These are phyloP conservation scores for Anser cygnoides DNA, from an alignment of 2,113 vertebrate genomes.

Conservation along the genomic window DNA sequence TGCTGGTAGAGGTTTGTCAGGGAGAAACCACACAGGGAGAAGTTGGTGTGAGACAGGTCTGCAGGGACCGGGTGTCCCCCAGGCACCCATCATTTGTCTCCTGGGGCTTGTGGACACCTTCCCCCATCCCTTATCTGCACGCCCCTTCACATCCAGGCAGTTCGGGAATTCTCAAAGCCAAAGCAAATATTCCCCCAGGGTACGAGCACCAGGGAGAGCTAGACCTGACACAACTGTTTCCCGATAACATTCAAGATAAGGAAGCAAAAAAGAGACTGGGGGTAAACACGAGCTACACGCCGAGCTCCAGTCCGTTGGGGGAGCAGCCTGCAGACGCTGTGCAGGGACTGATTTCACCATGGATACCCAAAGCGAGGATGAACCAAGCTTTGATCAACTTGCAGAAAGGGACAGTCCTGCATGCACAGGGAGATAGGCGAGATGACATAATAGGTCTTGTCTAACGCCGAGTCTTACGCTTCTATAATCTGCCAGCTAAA, in stretches of 20 bases:
- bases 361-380: not conserved
- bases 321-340: not conserved
- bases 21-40: not conserved
- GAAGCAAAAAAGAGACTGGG: not conserved
- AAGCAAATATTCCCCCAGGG: not conserved
- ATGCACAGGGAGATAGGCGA: not conserved
- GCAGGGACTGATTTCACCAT: constrained; percentile 8
- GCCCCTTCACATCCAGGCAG: not conserved
- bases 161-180: not conserved
- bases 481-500: constrained; percentile 55
- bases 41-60: not conserved
- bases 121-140: not conserved
- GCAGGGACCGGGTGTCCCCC: not conserved
- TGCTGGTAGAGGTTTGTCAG: not conserved
- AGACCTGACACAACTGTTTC: not conserved
- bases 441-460: constrained; percentile 49
- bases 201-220: not conserved
- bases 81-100: not conserved
- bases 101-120: fast-evolving
- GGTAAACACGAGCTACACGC: not conserved
- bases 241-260: not conserved
- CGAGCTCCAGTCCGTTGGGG: not conserved
- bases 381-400: constrained; percentile 33
- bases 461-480: constrained; percentile 8
- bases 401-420: constrained; percentile 2